Evolutionary conservation across 2,797 vertebrate genomes (phyloP).

Genomic region (Aeoliscus strigatus): DNA sequence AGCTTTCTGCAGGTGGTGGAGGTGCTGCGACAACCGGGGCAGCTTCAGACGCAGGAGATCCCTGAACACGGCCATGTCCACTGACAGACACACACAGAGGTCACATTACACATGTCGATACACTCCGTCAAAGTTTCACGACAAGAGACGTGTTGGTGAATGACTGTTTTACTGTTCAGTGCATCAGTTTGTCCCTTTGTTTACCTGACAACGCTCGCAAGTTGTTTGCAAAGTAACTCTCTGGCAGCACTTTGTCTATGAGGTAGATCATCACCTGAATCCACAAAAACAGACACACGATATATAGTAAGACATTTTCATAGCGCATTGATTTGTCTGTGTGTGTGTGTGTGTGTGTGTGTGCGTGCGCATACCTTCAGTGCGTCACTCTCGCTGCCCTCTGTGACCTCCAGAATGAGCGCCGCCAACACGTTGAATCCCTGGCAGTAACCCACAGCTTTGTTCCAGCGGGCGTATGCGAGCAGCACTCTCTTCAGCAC

Average conservation of each 20-base stretch:
- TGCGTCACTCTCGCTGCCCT: constrained; percentile 93
- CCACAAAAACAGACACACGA: neutral
- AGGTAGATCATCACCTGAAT: constrained; percentile 97
- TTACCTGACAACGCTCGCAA: constrained; percentile 86
- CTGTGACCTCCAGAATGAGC: constrained; percentile 94
- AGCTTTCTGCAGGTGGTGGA: constrained; percentile 88
- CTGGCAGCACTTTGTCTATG: constrained; percentile 97
- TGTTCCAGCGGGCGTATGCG: constrained; percentile 97
- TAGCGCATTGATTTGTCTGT: too few species aligned
- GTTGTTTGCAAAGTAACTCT: constrained; percentile 98
- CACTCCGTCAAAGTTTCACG: neutral
- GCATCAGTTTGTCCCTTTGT: neutral
- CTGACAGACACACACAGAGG: constrained; percentile 32
- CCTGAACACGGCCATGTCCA: constrained; percentile 99
- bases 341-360: neutral
- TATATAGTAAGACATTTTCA: neutral
- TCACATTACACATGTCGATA: too few species aligned
- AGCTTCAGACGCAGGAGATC: constrained; percentile 91
- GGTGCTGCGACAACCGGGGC: constrained; percentile 90
- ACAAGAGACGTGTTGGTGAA: too few species aligned
- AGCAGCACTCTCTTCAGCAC: constrained; percentile 92
- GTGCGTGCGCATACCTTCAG: constrained; percentile 78
- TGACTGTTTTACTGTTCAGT: too few species aligned
- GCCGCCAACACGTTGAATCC: constrained; percentile 97
- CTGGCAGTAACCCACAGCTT: constrained; percentile 94